Conservation (phyloP, 2,888 invertebrate species). For the Apantesis nais region DNA sequence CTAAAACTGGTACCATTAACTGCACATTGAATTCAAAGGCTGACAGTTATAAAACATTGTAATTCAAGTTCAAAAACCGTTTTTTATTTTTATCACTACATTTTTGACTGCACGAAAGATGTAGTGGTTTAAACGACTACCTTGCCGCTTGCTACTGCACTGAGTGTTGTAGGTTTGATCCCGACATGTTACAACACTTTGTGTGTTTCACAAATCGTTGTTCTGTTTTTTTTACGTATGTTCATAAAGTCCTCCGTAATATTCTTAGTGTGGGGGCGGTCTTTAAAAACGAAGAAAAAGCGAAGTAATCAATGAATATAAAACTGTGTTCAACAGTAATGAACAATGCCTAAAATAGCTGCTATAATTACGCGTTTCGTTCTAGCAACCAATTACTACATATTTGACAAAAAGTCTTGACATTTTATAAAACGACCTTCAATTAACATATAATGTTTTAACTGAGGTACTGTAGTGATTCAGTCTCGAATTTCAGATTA, state of each 20-base stretch:
- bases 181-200: no score
- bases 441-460: not conserved
- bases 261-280: no score
- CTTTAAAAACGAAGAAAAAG: no score
- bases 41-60: not conserved
- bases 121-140: no score
- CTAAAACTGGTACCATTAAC: not conserved
- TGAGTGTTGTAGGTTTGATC: no score
- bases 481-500: no score
- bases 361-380: constrained; percentile 6
- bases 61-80: not conserved
- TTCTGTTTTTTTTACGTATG: no score
- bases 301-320: not conserved
- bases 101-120: not conserved
- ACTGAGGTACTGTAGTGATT: not conserved
- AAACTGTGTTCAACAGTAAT: not conserved
- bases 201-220: no score
- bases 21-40: not conserved
- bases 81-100: not conserved
- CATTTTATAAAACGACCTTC: not conserved
- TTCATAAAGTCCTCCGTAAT: no score
- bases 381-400: constrained; percentile 7
- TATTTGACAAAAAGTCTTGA: not conserved
- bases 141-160: no score
- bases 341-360: not conserved